These are phyloP conservation scores for Nematostella vectensis DNA, from an alignment of 92 coral and sea anemone species.

Conservation along the genomic window DNA sequence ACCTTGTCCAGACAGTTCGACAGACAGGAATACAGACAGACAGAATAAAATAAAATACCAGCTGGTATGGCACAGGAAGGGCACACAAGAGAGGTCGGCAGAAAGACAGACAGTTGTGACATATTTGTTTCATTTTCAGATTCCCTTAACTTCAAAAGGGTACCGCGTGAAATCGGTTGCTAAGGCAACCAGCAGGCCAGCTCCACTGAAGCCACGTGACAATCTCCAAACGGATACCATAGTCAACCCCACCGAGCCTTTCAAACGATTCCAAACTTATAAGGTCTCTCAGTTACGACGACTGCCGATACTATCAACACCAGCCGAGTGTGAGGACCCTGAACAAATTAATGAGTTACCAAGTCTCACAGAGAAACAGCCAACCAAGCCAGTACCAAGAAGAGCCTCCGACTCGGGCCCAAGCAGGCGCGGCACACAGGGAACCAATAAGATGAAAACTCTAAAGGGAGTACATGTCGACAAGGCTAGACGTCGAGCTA, in stretches of 20 bases:
- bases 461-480: conserved; percentile 22
- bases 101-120: too few relatives aligned
- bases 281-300: conserved; percentile 26
- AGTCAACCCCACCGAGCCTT: conserved; percentile 6
- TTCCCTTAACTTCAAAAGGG: too few relatives aligned
- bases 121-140: too few relatives aligned
- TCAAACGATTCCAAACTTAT: conserved; percentile 29
- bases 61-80: too few relatives aligned
- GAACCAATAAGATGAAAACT: background rate
- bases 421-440: background rate
- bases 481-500: conserved; percentile 26
- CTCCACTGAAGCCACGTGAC: background rate
- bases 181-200: background rate
- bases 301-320: conserved; percentile 18
- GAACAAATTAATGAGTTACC: conserved; percentile 7
- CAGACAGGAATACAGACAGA: too few relatives aligned
- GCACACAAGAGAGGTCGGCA: too few relatives aligned
- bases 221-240: background rate
- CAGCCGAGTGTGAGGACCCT: too few relatives aligned
- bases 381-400: background rate
- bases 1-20: too few relatives aligned
- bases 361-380: background rate
- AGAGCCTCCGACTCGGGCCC: background rate
- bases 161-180: too few relatives aligned
- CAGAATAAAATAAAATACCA: too few relatives aligned